Base-by-base conservation (phyloP, 2,888 invertebrate genomes). In the Hemaris fuciformis region DNA sequence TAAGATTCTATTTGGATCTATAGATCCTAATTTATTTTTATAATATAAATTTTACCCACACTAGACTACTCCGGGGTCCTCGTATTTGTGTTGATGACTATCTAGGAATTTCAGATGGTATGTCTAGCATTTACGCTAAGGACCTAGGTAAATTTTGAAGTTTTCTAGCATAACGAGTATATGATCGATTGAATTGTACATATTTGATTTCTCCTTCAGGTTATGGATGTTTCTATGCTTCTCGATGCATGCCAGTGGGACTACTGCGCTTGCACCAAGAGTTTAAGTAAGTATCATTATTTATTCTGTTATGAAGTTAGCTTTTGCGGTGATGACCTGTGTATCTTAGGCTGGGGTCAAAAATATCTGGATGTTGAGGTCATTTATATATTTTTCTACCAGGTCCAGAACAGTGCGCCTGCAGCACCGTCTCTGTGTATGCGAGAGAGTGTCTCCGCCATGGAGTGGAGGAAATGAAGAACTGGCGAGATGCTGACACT, bases 211-310 rank as follows among this genome's bases (percentile, higher is more conserved):
- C 61, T 20, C 63, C 62, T 65, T 0, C 67, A 95, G 93, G 91
- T 93, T 0, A 93, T 97, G 75, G 95, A 96, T 70, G 94, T 95
- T 0, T 87, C 94, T 0, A 89, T 94, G 1, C 91, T 97, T 48
- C 82, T 96, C 45, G 94, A 95, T 60, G 94, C 96, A 0, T 98
- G 98, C 70, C 93, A 94, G 59, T 96, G 95, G 93, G 97, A 98
- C 79, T 97, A 95, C 80, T 98, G 98, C 79, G 93, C 94, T 22
- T 95, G 96, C 68, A 90, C 93, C 7, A 82, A 93, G 0, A 85
- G 84, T 6, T 67, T 81, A 57, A 87, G 93, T 93, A 74, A 87
- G 92, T 73, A 59, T 20, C 18, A 31, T 57, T n/a, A n/a, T n/a
- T n/a, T n/a, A n/a, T n/a, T n/a, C 10, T 25, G n/a, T n/a, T n/a